Base-by-base conservation (phyloP, 2,888 invertebrate species). In the Polyploca ridens region DNA sequence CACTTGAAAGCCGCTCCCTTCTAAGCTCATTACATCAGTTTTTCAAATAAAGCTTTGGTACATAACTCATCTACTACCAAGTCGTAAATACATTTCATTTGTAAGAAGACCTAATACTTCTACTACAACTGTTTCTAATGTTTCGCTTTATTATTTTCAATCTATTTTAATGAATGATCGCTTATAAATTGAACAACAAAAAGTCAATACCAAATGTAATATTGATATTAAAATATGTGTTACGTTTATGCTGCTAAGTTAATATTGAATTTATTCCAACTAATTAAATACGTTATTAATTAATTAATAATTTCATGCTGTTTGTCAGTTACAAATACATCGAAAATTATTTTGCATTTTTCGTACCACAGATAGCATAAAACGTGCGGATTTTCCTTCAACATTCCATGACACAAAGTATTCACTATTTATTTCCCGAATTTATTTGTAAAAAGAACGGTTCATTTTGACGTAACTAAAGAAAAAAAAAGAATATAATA, bases 171-270 rank as follows among this genome's bases (percentile, higher is more conserved):
- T 10, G 5, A 10, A 65, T 54, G 27, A 6, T 33, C 66, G 62
- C 69, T 64, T 65, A 5, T 63, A 33, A 11, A 57, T 33, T 66
- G 33, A 54, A 59, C 62, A 60, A 62, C 58, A 54, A 33, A 33
- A 49, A 16, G 38, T 62, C 58, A 63, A 60, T 64, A 68, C 62
- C 64, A 65, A 57, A 71, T 68, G 68, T 63, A 67, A 76, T 72
- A 78, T 78, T 77, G 71, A 74, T 72, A 69, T 74, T 68, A 69
- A 71, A 70, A 74, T 76, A 66, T 77, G 72, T n/a, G 54, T 16
- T 75, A 13, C 7, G 6, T 4, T 5, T 13, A 41, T 69, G 73
- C 68, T 67, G 65, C 59, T 62, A 64, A 66, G 69, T 66, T 61
- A 63, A 64, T 66, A 61, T 63, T 44, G 19, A 54, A 46, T 61